These are phyloP conservation scores for Jordanella pulchra DNA, from an alignment of 2,797 vertebrate genomes.

Conservation along the genomic window DNA sequence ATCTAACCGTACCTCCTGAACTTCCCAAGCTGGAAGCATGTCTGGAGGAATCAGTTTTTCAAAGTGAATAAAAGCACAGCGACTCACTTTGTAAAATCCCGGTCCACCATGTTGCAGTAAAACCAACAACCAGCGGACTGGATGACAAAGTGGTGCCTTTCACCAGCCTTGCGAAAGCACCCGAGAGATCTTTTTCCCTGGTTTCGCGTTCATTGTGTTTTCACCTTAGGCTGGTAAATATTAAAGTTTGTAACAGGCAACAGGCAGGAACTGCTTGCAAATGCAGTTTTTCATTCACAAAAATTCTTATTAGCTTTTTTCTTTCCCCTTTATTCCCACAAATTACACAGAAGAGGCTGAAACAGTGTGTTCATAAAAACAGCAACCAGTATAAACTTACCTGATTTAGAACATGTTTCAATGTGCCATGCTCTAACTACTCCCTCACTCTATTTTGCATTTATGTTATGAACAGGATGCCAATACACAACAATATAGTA, in stretches of 20 bases:
- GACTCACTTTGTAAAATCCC: too few relatives aligned
- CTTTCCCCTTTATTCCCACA: background rate
- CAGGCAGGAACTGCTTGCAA: background rate
- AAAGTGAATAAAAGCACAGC: too few relatives aligned
- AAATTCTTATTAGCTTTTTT: background rate
- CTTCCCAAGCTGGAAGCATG: too few relatives aligned
- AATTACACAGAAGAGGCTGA: background rate
- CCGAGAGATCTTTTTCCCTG: too few relatives aligned
- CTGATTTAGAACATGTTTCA: background rate
- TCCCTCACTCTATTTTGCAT: background rate
- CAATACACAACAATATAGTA: background rate
- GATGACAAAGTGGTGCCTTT: too few relatives aligned
- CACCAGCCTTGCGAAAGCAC: too few relatives aligned
- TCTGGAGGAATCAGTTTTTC: too few relatives aligned
- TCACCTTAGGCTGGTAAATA: background rate
- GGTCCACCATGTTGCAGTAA: too few relatives aligned
- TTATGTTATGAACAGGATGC: conserved; percentile 2
- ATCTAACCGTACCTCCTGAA: too few relatives aligned
- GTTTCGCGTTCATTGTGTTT: too few relatives aligned
- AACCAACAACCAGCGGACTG: too few relatives aligned
- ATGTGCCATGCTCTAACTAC: background rate
- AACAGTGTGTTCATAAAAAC: background rate
- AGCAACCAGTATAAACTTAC: background rate
- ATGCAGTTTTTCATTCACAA: background rate
- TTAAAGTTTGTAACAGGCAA: background rate